Evolutionary conservation across 2,113 vertebrate genomes (phyloP).

Genomic region (Lophura nycthemera): DNA sequence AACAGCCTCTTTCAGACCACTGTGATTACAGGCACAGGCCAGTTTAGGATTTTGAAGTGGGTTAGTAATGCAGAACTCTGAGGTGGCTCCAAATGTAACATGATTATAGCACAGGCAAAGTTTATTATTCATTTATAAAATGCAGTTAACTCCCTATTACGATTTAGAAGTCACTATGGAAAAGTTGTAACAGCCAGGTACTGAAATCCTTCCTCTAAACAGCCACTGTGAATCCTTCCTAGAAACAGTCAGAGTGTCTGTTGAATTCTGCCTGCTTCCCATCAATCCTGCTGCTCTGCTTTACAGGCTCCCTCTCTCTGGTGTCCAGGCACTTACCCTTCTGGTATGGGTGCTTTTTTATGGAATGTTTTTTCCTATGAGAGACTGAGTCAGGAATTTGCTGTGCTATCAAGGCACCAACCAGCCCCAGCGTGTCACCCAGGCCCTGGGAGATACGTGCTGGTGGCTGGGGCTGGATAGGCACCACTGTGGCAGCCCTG

Average conservation of each 20-base stretch:
- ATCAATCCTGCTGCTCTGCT: neutral
- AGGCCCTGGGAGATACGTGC: neutral
- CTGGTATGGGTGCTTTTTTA: neutral
- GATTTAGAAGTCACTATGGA: neutral
- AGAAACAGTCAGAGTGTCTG: neutral
- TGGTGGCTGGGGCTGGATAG: neutral
- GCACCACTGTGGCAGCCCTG: neutral
- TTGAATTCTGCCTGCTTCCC: neutral
- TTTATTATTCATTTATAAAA: neutral
- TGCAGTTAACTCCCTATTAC: neutral
- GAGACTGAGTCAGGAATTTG: neutral
- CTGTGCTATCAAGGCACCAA: rapidly evolving
- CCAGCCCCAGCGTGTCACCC: neutral
- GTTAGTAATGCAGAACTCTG: neutral
- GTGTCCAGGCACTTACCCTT: neutral
- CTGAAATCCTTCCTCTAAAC: neutral
- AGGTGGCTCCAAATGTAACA: neutral
- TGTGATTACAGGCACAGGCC: rapidly evolving
- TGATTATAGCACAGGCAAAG: neutral
- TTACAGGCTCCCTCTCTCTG: neutral
- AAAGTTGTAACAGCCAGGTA: neutral
- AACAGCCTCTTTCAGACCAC: neutral
- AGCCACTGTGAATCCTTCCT: neutral
- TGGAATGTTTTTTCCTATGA: neutral
- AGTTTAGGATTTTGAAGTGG: neutral